phyloP scores from a whole-genome alignment of 2,888 invertebrate genomes.

The Plebejus argus region DNA sequence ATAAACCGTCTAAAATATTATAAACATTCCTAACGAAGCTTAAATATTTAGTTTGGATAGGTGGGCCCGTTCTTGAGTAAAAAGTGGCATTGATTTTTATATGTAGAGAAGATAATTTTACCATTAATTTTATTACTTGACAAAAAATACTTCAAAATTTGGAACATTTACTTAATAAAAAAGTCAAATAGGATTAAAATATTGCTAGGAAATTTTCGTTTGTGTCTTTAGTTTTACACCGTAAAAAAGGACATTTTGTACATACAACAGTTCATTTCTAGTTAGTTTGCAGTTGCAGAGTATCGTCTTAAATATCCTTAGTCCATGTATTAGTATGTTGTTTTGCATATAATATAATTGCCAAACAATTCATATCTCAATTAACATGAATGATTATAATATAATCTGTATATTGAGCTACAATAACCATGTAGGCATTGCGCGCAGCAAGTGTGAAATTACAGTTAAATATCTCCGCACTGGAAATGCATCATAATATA shows the following conservation, averaged over 20 bases:
- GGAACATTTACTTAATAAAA: too few species aligned
- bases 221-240: background rate
- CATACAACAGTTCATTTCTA: background rate
- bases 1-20: too few species aligned
- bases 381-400: background rate
- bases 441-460: conserved; percentile 5
- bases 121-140: too few species aligned
- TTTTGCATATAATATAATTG: background rate
- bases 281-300: background rate
- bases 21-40: too few species aligned
- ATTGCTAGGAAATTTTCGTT: background rate
- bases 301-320: background rate
- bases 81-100: too few species aligned
- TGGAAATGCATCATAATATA: background rate
- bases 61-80: too few species aligned
- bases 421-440: background rate
- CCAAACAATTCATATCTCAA: background rate
- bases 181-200: too few species aligned
- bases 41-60: too few species aligned
- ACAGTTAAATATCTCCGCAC: background rate
- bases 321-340: background rate
- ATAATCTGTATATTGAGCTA: background rate
- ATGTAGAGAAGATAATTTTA: too few species aligned
- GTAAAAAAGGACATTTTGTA: background rate
- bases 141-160: too few species aligned